These are phyloP conservation scores for Zaprionus lineosus DNA, from an alignment of 2,888 invertebrate species.

Conservation along the genomic window DNA sequence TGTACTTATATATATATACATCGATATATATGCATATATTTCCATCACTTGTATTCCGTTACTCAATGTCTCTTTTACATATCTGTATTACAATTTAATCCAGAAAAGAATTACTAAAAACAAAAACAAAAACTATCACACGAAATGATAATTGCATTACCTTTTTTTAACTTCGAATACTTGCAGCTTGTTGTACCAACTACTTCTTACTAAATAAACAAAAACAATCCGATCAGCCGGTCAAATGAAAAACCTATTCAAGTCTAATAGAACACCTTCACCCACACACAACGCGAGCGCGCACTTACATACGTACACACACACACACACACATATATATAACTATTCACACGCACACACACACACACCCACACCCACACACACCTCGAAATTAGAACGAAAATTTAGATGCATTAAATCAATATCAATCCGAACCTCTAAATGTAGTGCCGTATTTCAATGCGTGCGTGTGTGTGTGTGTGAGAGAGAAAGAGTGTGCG, in stretches of 20 bases:
- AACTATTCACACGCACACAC: no score
- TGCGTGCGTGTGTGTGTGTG: constrained; percentile 3
- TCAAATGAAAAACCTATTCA: constrained; percentile 47
- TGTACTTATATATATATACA: not conserved
- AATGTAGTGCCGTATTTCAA: constrained; percentile 10
- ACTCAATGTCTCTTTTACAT: constrained; percentile 11
- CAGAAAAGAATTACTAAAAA: constrained; percentile 30
- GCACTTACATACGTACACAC: constrained; percentile 18
- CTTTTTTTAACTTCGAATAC: constrained; percentile 64
- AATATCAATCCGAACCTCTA: not conserved
- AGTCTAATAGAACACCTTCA: constrained; percentile 17
- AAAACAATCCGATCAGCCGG: constrained; percentile 39
- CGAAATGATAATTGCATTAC: constrained; percentile 63
- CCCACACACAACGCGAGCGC: constrained; percentile 23
- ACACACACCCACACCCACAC: constrained; percentile 6
- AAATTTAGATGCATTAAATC: no score
- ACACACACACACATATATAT: constrained; percentile 5
- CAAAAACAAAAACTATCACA: constrained; percentile 7
- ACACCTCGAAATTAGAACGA: constrained; percentile 1
- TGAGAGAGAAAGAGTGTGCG: constrained; percentile 4
- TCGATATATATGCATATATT: constrained; percentile 1
- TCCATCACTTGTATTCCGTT: constrained; percentile 32
- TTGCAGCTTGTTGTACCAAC: constrained; percentile 78
- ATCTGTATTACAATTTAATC: no score
- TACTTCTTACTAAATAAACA: constrained; percentile 72